A percentile compares a stretch with the other conserved stretches of the same genome.
phyloP scores from a whole-genome alignment of 2,888 invertebrate species.

The Labia minor region DNA sequence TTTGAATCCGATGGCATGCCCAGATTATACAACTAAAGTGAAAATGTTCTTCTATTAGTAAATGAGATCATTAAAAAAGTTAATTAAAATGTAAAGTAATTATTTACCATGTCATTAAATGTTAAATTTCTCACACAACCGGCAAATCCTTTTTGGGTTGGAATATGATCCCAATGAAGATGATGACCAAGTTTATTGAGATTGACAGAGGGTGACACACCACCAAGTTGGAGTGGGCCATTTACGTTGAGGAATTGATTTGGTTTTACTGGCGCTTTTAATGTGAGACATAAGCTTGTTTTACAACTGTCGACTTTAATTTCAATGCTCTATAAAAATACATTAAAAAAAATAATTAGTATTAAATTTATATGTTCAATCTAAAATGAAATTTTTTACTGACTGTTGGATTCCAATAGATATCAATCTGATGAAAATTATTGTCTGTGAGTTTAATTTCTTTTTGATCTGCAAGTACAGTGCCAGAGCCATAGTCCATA shows the following conservation, averaged over 20 bases:
- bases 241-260: conserved; percentile 71
- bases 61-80: background rate
- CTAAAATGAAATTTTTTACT: conserved; percentile 25
- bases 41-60: conserved; percentile 20
- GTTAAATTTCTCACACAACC: conserved; percentile 90
- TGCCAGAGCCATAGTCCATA: conserved; percentile 80
- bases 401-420: conserved; percentile 47
- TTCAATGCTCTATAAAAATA: conserved; percentile 45
- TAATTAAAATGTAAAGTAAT: conserved; percentile 16
- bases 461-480: conserved; percentile 55
- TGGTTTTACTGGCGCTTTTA: conserved; percentile 57
- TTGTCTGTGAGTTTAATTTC: conserved; percentile 70
- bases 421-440: conserved; percentile 75
- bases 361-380: background rate
- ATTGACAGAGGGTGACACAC: conserved; percentile 48
- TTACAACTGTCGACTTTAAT: conserved; percentile 69
- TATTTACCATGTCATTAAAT: conserved; percentile 60
- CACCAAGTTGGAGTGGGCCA: conserved; percentile 78
- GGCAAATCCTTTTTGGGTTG: conserved; percentile 59
- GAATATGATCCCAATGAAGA: conserved; percentile 58
- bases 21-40: conserved; percentile 69
- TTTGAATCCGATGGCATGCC: conserved; percentile 63
- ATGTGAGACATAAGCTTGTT: conserved; percentile 56
- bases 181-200: conserved; percentile 48
- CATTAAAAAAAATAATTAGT: conserved; percentile 8